Percentiles rank a stretch among this genome's conserved stretches.
These are phyloP conservation scores for Jacana jacana DNA, from an alignment of 2,113 vertebrate species.

Conservation along the genomic window DNA sequence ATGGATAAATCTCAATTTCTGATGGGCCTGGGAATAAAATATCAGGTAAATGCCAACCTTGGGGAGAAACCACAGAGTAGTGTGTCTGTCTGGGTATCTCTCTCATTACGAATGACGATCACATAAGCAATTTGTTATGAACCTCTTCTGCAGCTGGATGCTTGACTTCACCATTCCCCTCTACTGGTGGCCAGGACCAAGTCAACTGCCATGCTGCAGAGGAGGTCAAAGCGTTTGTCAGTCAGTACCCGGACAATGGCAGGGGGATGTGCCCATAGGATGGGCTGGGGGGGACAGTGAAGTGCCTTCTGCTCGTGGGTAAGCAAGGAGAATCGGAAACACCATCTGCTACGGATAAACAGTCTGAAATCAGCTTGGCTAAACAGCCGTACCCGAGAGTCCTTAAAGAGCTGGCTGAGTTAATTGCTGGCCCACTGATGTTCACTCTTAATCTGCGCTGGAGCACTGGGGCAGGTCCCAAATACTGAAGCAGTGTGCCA, in stretches of 20 bases:
- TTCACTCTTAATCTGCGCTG: not conserved
- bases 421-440: not conserved
- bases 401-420: not conserved
- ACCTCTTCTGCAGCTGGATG: not conserved
- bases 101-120: not conserved
- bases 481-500: not conserved
- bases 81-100: not conserved
- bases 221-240: not conserved
- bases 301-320: not conserved
- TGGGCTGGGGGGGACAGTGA: not conserved
- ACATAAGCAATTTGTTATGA: not conserved
- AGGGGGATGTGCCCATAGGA: not conserved
- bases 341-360: not conserved
- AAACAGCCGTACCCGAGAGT: not conserved
- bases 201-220: not conserved
- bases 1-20: not conserved
- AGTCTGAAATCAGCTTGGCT: constrained; percentile 9
- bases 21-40: not conserved
- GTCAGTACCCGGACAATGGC: not conserved
- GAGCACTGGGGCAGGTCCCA: not conserved
- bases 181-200: not conserved
- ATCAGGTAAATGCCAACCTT: not conserved
- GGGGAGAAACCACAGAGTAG: not conserved
- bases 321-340: not conserved
- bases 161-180: not conserved